phyloP scores from a whole-genome alignment of 2,113 vertebrate genomes.

The Mesitornis unicolor region DNA sequence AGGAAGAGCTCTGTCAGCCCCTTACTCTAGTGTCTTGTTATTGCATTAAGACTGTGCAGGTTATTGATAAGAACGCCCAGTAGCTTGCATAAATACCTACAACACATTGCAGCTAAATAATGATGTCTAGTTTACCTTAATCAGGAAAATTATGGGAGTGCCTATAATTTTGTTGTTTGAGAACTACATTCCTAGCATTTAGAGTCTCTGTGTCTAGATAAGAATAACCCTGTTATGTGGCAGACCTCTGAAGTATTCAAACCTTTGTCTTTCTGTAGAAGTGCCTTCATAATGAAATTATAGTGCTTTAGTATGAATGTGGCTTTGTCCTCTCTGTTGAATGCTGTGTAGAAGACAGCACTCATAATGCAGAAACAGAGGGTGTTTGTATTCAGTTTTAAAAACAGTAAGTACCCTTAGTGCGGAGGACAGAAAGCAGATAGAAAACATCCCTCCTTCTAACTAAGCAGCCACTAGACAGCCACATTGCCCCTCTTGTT shows the following conservation, averaged over 20 bases:
- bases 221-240: not conserved
- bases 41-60: not conserved
- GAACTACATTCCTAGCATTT: not conserved
- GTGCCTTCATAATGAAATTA: not conserved
- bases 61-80: not conserved
- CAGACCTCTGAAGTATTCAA: not conserved
- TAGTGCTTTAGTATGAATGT: not conserved
- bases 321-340: not conserved
- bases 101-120: not conserved
- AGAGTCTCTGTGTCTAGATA: not conserved
- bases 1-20: not conserved
- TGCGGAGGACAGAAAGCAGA: not conserved
- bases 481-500: not conserved
- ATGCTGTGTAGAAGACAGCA: not conserved
- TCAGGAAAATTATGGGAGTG: not conserved
- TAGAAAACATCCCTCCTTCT: not conserved
- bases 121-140: not conserved
- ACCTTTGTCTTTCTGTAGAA: not conserved
- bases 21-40: not conserved
- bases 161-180: not conserved
- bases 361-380: not conserved
- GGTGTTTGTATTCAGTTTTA: not conserved
- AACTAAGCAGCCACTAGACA: not conserved
- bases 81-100: not conserved
- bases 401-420: not conserved